Evolutionary conservation across 2,888 invertebrate species (phyloP), one percentile per base, ranked within the genome.

Genomic region (Auanema freiburgensis): DNA sequence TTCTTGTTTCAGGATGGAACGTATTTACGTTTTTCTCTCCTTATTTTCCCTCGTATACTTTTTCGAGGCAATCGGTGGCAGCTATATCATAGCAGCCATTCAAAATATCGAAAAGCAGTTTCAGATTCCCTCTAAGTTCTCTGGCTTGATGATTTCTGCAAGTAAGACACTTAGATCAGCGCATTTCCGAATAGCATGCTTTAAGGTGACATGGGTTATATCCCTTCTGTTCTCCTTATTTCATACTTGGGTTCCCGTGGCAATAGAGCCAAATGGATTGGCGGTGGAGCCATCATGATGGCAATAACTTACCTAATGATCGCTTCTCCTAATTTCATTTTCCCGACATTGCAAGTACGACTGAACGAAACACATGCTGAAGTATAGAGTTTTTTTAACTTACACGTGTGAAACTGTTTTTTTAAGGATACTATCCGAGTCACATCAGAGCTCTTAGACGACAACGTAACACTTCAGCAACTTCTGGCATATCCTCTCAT

Each of bases 61-160:
- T 57, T 63, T 81, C 51, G 81, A 80, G 53, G 71, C 79, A 11
- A 80, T 79, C 41, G 81, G 81, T 25, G 73, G 76, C 40, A 74
- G 71, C 58, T 80, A 80, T 58, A 79, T 82, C 63, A 73, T 83
- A 24, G 74, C 78, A 1, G 80, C 83, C 2, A 69, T 83, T 3
- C 82, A 83, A 55, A 79, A 77, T 54, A 83, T 83, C 53, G 83
- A 83, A 58, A 66, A 79, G 33, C 83, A 83, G 62, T 83, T 83
- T 63, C 77, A 79, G 55, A 81, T 83, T 57, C 77, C 83, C 14
- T 77, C 76, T 0, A 77, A 77, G 59, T 60, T 79, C 10, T 79
- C 80, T 12, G 83, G 83, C 8, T 74, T 80, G 53, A 73, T 83
- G 60, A 72, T 83, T 55, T 74, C 77, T 40, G 83, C 83, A 0